Evolutionary conservation across 2,888 invertebrate genomes (phyloP), one percentile per base, ranked within the genome.

Genomic region (Pachymerium ferrugineum): DNA sequence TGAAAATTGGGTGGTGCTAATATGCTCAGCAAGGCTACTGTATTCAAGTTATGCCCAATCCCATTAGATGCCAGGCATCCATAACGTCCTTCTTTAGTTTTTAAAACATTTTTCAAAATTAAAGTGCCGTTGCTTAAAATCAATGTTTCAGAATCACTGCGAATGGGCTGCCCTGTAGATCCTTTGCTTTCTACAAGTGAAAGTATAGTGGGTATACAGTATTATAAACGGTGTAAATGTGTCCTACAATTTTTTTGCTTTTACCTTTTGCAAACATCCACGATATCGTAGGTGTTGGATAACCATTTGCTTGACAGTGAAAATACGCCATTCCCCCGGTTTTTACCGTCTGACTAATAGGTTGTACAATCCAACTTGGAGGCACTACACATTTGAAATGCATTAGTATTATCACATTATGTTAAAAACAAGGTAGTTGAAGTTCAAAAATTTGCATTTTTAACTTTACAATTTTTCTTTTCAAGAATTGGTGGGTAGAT

Each of bases 361-460:
- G 77, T 35, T 76, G 74, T n/a, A 76, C 70, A 10, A 68, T 31
- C 77, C 77, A 77, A 28, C 73, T 62, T 14, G 77, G 77, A 47
- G 77, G 76, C 69, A 76, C 77, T 77, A 74, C 70, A 68, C 10
- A 16, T 28, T n/a, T n/a, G n/a, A n/a, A n/a, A n/a, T n/a, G n/a
- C n/a, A n/a, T n/a, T n/a, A n/a, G n/a, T n/a, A n/a, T n/a, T n/a
- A n/a, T n/a, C n/a, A n/a, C n/a, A n/a, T n/a, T n/a, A n/a, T n/a
- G n/a, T n/a, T n/a, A n/a, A n/a, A n/a, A n/a, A n/a, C n/a, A n/a
- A n/a, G n/a, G n/a, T n/a, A n/a, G n/a, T n/a, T n/a, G n/a, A n/a
- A n/a, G n/a, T n/a, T n/a, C n/a, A n/a, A n/a, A n/a, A n/a, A n/a
- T n/a, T n/a, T n/a, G n/a, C n/a, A n/a, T n/a, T n/a, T n/a, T n/a